Evolutionary conservation across 35 echinoderm and acorn worm species (phyloP).

Genomic region (Chiridota heheva): DNA sequence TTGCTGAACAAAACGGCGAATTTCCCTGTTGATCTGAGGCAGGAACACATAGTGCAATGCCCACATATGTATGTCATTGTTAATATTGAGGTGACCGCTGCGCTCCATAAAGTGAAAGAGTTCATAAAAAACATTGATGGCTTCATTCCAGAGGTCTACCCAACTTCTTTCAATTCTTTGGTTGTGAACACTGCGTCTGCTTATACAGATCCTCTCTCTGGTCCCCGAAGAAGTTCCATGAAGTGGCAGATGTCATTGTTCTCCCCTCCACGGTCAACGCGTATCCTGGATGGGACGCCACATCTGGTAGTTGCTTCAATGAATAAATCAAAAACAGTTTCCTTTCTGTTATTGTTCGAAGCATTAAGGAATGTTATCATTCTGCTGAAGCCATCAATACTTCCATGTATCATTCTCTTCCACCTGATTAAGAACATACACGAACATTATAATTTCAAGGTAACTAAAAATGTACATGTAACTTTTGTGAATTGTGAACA

Average conservation of each 20-base stretch:
- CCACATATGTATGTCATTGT: constrained; percentile 26
- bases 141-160: constrained; percentile 32
- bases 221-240: constrained; percentile 31
- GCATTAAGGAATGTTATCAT: constrained; percentile 6
- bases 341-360: neutral
- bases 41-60: constrained; percentile 9
- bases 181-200: constrained; percentile 33
- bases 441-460: too few relatives aligned
- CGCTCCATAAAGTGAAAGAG: constrained; percentile 24
- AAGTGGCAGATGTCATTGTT: constrained; percentile 19
- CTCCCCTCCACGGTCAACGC: constrained; percentile 30
- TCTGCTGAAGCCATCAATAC: constrained; percentile 22
- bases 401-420: constrained; percentile 42
- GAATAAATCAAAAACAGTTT: neutral
- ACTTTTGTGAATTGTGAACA: too few relatives aligned
- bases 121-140: constrained; percentile 11
- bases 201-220: constrained; percentile 12
- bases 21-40: neutral
- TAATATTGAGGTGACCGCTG: constrained; percentile 5
- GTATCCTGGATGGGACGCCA: constrained; percentile 38
- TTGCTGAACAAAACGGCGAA: neutral
- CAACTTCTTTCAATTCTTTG: constrained; percentile 35
- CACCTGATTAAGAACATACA: too few relatives aligned
- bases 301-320: neutral
- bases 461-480: too few relatives aligned